Evolutionary conservation across 2,797 vertebrate genomes (phyloP).

Genomic region (Artibeus jamaicensis): DNA sequence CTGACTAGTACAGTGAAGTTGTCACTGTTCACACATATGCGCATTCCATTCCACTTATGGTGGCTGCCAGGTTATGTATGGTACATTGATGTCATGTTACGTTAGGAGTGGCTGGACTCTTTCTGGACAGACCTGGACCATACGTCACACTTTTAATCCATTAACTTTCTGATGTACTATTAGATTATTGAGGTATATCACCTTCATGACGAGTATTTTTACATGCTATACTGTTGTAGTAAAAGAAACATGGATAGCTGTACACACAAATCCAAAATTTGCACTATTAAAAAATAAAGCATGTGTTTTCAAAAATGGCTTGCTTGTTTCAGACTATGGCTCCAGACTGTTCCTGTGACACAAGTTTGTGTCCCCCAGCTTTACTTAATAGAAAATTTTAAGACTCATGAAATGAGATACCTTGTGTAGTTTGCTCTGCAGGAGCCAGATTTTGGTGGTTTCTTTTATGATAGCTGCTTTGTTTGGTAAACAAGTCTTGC

Average conservation of each 20-base stretch:
- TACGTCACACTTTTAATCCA: not conserved
- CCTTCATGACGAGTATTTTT: not conserved
- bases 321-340: not conserved
- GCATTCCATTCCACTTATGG: not conserved
- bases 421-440: not conserved
- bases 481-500: not conserved
- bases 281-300: not conserved
- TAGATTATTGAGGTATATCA: not conserved
- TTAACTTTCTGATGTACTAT: not conserved
- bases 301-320: not conserved
- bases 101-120: not conserved
- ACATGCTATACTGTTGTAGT: not conserved
- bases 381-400: not conserved
- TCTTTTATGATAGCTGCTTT: not conserved
- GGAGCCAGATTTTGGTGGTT: not conserved
- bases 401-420: not conserved
- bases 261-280: not conserved
- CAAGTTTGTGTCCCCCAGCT: not conserved
- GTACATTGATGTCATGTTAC: not conserved
- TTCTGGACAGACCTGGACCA: not conserved
- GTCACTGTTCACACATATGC: not conserved
- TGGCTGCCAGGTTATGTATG: not conserved
- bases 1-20: not conserved
- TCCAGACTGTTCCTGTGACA: not conserved
- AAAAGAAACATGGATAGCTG: not conserved